Evolutionary conservation across 2,797 vertebrate genomes (phyloP).

Genomic region (Enteromius mattozi): DNA sequence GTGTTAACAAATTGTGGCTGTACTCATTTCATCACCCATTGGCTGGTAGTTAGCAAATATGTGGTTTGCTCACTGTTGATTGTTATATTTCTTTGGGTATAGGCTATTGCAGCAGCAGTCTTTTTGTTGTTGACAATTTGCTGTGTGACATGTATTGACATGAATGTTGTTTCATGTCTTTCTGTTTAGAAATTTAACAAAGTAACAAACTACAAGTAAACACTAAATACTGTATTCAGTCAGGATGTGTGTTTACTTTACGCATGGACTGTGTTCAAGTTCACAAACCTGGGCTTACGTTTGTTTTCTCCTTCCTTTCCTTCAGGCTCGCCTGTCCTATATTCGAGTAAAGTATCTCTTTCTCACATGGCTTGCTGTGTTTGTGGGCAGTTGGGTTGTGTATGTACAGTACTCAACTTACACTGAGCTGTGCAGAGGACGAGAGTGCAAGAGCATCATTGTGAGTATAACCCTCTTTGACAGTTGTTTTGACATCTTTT

Average conservation of each 20-base stretch:
- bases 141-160: neutral
- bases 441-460: slow-evolving; percentile 93
- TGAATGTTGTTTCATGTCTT: neutral
- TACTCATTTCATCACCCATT: slow-evolving; percentile 1
- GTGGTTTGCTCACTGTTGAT: neutral
- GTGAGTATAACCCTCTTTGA: slow-evolving; percentile 71
- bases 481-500: neutral
- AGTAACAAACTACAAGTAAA: neutral
- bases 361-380: slow-evolving; percentile 94
- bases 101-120: neutral
- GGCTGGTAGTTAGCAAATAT: neutral
- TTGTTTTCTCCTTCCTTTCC: slow-evolving; percentile 11
- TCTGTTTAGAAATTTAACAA: neutral
- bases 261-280: neutral
- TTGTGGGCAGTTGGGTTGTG: slow-evolving; percentile 95
- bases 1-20: neutral
- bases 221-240: neutral
- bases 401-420: slow-evolving; percentile 96
- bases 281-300: slow-evolving; percentile 12
- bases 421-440: slow-evolving; percentile 94
- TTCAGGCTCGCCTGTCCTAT: slow-evolving; percentile 89
- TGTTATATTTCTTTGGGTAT: neutral
- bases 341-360: slow-evolving; percentile 94
- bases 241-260: neutral
- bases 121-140: neutral